Evolutionary conservation across 1,140 invertebrate species (phyloP).

Genomic region (Caenorhabditis latens): DNA sequence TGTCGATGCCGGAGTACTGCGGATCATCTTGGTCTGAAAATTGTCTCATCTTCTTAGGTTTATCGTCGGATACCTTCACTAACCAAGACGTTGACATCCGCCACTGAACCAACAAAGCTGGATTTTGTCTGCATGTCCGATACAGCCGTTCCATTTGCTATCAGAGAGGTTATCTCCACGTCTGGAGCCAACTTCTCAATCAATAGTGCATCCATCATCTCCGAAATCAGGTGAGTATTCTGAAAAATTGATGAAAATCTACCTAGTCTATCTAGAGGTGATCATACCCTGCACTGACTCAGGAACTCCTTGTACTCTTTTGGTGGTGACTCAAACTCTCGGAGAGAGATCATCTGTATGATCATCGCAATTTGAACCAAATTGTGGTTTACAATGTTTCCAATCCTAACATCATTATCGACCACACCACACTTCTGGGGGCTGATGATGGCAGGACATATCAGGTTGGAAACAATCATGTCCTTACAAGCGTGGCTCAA

Average conservation of each 20-base stretch:
- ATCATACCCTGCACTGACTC: too few relatives aligned
- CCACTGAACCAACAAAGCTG: constrained; percentile 5
- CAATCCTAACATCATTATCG: constrained; percentile 11
- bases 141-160: constrained; percentile 1
- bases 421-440: constrained; percentile 34
- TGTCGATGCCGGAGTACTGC: not conserved
- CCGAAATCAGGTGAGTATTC: not conserved
- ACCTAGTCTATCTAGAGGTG: too few relatives aligned
- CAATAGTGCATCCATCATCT: constrained; percentile 28
- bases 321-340: constrained; percentile 19
- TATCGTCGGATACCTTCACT: not conserved
- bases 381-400: constrained; percentile 3
- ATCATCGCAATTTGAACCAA: constrained; percentile 49
- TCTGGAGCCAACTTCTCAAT: constrained; percentile 19
- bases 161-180: not conserved
- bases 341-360: constrained; percentile 20
- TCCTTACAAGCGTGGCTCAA: constrained; percentile 36
- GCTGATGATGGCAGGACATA: constrained; percentile 21
- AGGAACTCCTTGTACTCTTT: constrained; percentile 29
- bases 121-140: constrained; percentile 6
- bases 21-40: constrained; percentile 13
- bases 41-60: not conserved
- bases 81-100: constrained; percentile 3
- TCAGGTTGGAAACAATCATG: constrained; percentile 20
- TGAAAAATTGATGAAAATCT: too few relatives aligned